Evolutionary conservation across 2,113 vertebrate genomes (phyloP).

Genomic region (Scopus umbretta): DNA sequence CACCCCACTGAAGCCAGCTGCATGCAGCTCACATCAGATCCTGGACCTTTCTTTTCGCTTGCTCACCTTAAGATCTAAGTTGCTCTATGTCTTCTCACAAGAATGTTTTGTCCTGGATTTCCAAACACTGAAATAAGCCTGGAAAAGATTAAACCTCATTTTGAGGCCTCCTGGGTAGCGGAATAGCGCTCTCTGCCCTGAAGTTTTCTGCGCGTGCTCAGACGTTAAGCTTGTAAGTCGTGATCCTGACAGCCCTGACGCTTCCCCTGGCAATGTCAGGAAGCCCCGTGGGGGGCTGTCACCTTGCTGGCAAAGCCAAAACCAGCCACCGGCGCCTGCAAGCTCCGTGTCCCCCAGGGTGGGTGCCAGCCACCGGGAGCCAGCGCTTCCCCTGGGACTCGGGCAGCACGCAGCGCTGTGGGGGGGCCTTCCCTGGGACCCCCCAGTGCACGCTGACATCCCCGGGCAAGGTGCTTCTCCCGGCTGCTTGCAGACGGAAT

Average conservation of each 20-base stretch:
- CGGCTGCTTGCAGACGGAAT: neutral
- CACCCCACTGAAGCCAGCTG: neutral
- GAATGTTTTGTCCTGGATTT: neutral
- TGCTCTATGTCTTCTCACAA: neutral
- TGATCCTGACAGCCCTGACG: fast-evolving
- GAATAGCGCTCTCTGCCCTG: neutral
- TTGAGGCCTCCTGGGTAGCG: neutral
- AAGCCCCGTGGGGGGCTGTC: neutral
- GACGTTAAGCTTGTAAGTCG: neutral
- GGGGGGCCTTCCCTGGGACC: neutral
- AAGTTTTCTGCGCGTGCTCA: neutral
- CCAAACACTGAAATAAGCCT: neutral
- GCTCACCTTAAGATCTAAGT: neutral
- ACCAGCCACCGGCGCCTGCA: neutral
- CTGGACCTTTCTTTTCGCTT: neutral
- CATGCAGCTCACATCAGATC: neutral
- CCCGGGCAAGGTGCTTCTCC: neutral
- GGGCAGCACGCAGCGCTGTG: fast-evolving
- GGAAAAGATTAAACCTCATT: neutral
- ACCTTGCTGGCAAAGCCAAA: fast-evolving
- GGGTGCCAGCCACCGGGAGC: neutral
- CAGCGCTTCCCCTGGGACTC: fast-evolving
- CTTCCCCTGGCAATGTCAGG: neutral
- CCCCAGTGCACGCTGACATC: fast-evolving
- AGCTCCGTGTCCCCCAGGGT: neutral